These are phyloP conservation scores for Sebastes taczanowskii DNA, from an alignment of 2,797 vertebrate species.

Conservation along the genomic window DNA sequence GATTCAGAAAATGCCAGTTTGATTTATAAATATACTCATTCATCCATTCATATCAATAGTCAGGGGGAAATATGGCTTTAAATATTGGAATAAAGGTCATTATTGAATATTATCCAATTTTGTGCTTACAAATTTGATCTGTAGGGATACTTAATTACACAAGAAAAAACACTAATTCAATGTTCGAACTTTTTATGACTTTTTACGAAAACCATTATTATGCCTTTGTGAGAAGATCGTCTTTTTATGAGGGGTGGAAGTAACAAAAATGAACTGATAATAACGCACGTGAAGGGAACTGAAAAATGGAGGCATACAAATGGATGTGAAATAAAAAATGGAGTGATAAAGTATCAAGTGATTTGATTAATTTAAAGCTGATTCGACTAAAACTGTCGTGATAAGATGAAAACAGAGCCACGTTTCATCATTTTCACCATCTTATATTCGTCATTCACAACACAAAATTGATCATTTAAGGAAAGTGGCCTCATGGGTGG, in stretches of 20 bases:
- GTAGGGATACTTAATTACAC: neutral
- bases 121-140: constrained; percentile 54
- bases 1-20: neutral
- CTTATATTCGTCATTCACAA: too few relatives aligned
- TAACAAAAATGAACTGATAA: too few relatives aligned
- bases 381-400: too few relatives aligned
- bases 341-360: too few relatives aligned
- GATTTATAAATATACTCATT: constrained; percentile 3
- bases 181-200: neutral
- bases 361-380: too few relatives aligned
- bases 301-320: too few relatives aligned
- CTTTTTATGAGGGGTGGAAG: neutral
- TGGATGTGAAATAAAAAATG: too few relatives aligned
- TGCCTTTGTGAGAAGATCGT: constrained; percentile 38
- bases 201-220: constrained; percentile 28
- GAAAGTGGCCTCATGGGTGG: too few relatives aligned
- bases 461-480: too few relatives aligned
- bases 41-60: constrained; percentile 7
- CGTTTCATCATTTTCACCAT: too few relatives aligned
- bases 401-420: too few relatives aligned
- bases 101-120: constrained; percentile 17
- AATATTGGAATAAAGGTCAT: constrained; percentile 36
- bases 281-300: too few relatives aligned
- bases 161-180: neutral
- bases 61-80: constrained; percentile 53